Conservation (phyloP, 1,140 invertebrate species). For the Globodera rostochiensis region DNA sequence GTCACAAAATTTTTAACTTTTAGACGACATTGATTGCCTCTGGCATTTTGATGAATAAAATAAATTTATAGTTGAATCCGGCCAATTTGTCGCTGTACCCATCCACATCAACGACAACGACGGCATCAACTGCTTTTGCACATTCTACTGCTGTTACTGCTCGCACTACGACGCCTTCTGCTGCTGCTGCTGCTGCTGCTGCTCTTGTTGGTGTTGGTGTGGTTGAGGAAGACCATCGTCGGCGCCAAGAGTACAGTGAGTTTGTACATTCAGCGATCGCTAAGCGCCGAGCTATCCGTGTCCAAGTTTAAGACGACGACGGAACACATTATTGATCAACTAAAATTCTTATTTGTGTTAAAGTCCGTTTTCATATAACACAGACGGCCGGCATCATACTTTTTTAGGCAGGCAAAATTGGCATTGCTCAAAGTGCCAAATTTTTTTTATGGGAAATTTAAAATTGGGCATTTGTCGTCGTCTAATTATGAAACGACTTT, state of each 20-base stretch:
- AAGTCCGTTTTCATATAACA: no score
- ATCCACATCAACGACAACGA: background rate
- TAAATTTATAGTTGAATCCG: no score
- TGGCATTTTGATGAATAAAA: no score
- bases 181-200: background rate
- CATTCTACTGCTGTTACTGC: background rate
- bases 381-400: no score
- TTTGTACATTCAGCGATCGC: background rate
- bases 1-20: background rate
- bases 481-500: no score
- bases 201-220: no score
- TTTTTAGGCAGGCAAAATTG: no score
- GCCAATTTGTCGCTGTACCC: background rate
- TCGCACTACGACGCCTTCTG: no score
- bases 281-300: background rate
- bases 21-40: no score
- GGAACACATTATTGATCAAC: background rate
- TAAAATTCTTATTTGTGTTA: slow-evolving; percentile 26
- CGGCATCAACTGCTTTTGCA: background rate
- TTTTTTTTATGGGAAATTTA: no score
- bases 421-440: no score
- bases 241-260: background rate
- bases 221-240: background rate
- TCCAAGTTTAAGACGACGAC: background rate
- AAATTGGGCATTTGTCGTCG: no score